Evolutionary conservation across 2,797 vertebrate genomes (phyloP).

Genomic region (Melanitta fusca): DNA sequence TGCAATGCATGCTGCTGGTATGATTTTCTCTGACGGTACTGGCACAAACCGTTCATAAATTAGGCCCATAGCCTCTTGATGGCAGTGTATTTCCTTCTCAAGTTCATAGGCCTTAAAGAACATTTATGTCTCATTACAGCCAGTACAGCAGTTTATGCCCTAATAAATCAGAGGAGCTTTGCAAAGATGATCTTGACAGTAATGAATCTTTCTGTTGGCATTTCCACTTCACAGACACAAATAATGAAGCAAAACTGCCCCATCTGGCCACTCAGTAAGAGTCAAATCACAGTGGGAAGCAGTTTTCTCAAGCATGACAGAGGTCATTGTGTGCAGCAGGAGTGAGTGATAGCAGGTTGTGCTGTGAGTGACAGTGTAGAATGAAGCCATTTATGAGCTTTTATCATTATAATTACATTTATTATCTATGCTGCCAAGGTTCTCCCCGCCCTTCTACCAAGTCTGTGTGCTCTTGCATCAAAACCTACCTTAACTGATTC

Average conservation of each 20-base stretch:
- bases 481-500: conserved; percentile 56
- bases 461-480: conserved; percentile 26
- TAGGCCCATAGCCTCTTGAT: conserved; percentile 76
- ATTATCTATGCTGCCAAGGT: conserved; percentile 72
- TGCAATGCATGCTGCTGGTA: background rate
- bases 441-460: conserved; percentile 10
- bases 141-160: conserved; percentile 81
- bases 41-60: conserved; percentile 76
- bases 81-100: conserved; percentile 79
- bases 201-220: conserved; percentile 86
- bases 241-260: conserved; percentile 86
- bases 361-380: conserved; percentile 80
- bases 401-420: conserved; percentile 83
- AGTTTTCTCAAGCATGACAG: conserved; percentile 77
- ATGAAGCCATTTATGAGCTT: conserved; percentile 82
- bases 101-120: conserved; percentile 80
- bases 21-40: conserved; percentile 7
- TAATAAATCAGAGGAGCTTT: conserved; percentile 86
- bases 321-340: conserved; percentile 78
- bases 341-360: conserved; percentile 65
- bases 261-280: conserved; percentile 83
- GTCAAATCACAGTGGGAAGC: conserved; percentile 73
- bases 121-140: conserved; percentile 83
- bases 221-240: conserved; percentile 82
- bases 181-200: conserved; percentile 77